Evolutionary conservation across 1,140 invertebrate genomes (phyloP).

Genomic region (Caenorhabditis remanei): DNA sequence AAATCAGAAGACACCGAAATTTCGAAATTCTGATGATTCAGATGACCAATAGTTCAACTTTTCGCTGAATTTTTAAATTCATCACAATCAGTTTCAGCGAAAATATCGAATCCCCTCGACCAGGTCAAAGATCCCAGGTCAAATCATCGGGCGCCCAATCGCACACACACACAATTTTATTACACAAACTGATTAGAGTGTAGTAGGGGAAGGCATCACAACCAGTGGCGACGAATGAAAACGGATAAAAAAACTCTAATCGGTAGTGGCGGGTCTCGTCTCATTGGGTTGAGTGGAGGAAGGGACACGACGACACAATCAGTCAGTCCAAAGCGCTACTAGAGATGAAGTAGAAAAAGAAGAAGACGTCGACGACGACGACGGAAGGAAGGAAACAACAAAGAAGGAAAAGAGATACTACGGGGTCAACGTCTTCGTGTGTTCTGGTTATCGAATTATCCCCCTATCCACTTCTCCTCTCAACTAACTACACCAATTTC

Average conservation of each 20-base stretch:
- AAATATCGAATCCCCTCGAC: background rate
- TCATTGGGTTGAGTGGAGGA: background rate
- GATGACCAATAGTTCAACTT: background rate
- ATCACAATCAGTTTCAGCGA: too few relatives aligned
- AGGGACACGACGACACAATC: too few relatives aligned
- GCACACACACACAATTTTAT: background rate
- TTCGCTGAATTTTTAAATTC: background rate
- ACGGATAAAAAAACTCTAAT: background rate
- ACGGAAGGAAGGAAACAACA: constrained; percentile 9
- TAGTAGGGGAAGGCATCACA: background rate
- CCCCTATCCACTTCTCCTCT: background rate
- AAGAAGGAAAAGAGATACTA: constrained; percentile 7
- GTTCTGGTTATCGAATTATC: constrained; percentile 48
- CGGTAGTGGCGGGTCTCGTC: background rate
- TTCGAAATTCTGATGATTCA: too few relatives aligned
- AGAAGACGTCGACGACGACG: background rate
- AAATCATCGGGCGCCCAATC: background rate
- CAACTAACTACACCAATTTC: constrained; percentile 18
- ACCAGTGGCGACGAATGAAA: too few relatives aligned
- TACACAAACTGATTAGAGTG: background rate
- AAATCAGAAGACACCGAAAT: too few relatives aligned
- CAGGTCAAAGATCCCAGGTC: constrained; percentile 7
- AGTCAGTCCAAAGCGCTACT: too few relatives aligned
- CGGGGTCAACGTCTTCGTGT: constrained; percentile 13
- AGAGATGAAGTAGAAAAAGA: background rate